These are phyloP conservation scores for Hirtodrosophila alboralis DNA, from an alignment of 2,888 invertebrate genomes.

Conservation along the genomic window DNA sequence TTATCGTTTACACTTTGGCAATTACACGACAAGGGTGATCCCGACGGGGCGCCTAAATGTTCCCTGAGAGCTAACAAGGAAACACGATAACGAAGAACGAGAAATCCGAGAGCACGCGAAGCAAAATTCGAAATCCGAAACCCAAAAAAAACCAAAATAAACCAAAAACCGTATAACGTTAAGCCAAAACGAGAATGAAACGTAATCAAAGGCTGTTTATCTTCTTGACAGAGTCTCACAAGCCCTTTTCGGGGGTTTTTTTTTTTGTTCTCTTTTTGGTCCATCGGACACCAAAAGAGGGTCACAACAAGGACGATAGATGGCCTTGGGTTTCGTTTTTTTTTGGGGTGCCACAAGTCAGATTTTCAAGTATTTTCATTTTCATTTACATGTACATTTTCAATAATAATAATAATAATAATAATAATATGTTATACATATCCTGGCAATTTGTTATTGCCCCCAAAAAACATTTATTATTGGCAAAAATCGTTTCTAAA, in stretches of 20 bases:
- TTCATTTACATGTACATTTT: constrained; percentile 70
- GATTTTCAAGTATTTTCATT: constrained; percentile 49
- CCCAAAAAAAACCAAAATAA: no score
- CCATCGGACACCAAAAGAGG: constrained; percentile 49
- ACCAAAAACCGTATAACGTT: constrained; percentile 3
- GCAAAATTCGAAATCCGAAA: neutral
- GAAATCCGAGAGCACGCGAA: no score
- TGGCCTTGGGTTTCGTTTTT: constrained; percentile 10
- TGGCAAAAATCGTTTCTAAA: constrained; percentile 63
- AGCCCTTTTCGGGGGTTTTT: constrained; percentile 25
- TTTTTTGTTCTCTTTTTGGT: constrained; percentile 26
- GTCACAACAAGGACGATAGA: constrained; percentile 35
- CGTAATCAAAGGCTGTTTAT: constrained; percentile 76
- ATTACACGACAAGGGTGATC: constrained; percentile 33
- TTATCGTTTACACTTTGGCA: constrained; percentile 37
- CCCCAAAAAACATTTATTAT: constrained; percentile 58
- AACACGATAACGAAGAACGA: constrained; percentile 22
- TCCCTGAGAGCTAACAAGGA: constrained; percentile 4
- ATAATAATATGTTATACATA: constrained; percentile 38
- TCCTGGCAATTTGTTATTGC: constrained; percentile 53
- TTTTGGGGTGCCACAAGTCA: neutral
- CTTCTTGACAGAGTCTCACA: constrained; percentile 50
- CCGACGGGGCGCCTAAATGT: constrained; percentile 19
- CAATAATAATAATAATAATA: constrained; percentile 44
- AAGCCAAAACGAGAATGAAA: constrained; percentile 19